Base-by-base conservation (phyloP, 2,113 vertebrate genomes). In the Dipodomys stephensi region DNA sequence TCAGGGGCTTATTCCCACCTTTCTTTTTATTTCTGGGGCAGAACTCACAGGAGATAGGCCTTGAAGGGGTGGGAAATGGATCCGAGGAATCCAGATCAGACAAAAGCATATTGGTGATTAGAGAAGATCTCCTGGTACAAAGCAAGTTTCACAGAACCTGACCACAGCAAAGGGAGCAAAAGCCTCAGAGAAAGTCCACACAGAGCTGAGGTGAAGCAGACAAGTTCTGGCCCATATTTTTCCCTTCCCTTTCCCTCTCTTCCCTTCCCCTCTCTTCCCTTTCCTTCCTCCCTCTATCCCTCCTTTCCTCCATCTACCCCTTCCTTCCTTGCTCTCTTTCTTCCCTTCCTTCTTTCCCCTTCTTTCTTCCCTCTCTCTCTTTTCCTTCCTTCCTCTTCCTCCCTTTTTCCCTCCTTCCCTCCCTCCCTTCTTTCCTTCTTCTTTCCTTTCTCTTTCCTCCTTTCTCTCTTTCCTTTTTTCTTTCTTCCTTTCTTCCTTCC, bases 191-290 rank as follows among this genome's bases (percentile, higher is more conserved):
- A 35, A 30, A 25, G 62, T 57, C 32, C 28, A 2, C 0, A 0
- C 30, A 27, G 60, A 94, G 64, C 39, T 3, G 28, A 20, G 13
- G n/a, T 25, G 30, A 67, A 69, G 53, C 53, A 57, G 53, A 57
- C 11, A 57, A 13, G 15, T 13, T 57, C 53, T 13, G 53, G 53
- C 53, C 15, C 53, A 57, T 57, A 16, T 57, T 57, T 1, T 57
- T 71, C 18, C 8, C 72, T n/a, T 53, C 18, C 22, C 12, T 23
- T 13, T 13, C 30, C 28, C 4, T 13, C n/a, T 49, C 15, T 1
- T 3, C 60, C 68, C 62, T 62, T 73, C 72, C 39, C 22, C 78
- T 46, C 32, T 67, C 94, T 94, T 97, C 91, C 39, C 25, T 44
- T 1, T 9, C 62, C 20, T 1, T 28, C 27, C 60, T 5, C 28